Conservation (phyloP, 1,140 invertebrate species). For the Rhyacophila brunnea region DNA sequence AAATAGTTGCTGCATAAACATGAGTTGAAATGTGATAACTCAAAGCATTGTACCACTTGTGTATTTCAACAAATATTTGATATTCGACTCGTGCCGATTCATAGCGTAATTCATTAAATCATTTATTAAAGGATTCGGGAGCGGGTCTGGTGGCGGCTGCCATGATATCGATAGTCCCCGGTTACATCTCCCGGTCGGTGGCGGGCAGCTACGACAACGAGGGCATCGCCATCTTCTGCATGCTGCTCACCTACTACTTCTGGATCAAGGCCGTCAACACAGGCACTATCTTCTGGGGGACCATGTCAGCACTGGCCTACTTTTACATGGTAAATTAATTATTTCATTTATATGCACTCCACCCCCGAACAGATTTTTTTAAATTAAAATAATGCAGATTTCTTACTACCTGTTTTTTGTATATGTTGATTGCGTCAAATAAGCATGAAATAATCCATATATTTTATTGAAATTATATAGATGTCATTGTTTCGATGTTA, state of each 20-base stretch:
- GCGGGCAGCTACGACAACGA: constrained; percentile 98
- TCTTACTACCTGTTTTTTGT: no score
- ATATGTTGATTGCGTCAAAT: no score
- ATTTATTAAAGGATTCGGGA: constrained; percentile 71
- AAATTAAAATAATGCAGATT: no score
- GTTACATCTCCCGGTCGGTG: constrained; percentile 95
- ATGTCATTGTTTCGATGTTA: no score
- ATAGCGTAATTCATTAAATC: not conserved
- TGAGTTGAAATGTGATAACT: no score
- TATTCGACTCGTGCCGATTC: no score
- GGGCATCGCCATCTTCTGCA: constrained; percentile 98
- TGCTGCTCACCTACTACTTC: constrained; percentile 95
- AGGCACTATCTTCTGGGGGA: constrained; percentile 89
- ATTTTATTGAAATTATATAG: no score
- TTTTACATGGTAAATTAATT: constrained; percentile 90
- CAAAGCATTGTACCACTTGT: no score
- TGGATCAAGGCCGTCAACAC: constrained; percentile 98
- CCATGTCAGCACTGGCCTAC: constrained; percentile 87
- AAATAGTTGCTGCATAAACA: no score
- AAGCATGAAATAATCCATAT: no score
- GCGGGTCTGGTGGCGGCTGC: constrained; percentile 91
- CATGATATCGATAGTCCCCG: constrained; percentile 95
- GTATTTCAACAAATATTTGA: no score
- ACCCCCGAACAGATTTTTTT: no score
- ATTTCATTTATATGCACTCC: constrained; percentile 4